Evolutionary conservation across 2,888 invertebrate genomes (phyloP).

Genomic region (Agrochola lota): DNA sequence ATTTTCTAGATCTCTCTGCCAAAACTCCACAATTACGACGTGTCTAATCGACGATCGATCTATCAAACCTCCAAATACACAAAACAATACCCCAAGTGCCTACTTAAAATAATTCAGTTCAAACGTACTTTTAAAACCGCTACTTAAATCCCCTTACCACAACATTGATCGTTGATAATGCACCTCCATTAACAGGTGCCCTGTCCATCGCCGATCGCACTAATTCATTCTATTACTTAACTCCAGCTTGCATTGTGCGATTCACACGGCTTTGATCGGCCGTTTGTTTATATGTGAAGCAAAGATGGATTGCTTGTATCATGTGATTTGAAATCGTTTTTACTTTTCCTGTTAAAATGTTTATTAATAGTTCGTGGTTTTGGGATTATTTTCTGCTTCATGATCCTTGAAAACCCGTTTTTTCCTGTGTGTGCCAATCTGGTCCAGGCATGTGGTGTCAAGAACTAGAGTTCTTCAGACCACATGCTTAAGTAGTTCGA

Average conservation of each 20-base stretch:
- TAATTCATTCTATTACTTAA: slow-evolving; percentile 40
- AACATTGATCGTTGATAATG: slow-evolving; percentile 37
- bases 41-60: too few species aligned
- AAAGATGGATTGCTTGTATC: neutral
- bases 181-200: slow-evolving; percentile 42
- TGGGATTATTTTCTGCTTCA: neutral
- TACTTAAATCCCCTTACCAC: slow-evolving; percentile 20
- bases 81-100: neutral
- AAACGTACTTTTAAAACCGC: neutral
- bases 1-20: neutral
- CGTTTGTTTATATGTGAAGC: slow-evolving; percentile 23
- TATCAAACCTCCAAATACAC: neutral
- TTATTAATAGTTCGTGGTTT: neutral
- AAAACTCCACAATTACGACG: neutral
- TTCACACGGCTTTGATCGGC: slow-evolving; percentile 21
- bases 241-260: slow-evolving; percentile 20
- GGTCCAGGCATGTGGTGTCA: too few species aligned
- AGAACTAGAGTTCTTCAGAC: too few species aligned
- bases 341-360: neutral
- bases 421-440: too few species aligned
- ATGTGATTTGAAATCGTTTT: slow-evolving; percentile 9
- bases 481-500: neutral
- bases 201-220: slow-evolving; percentile 16
- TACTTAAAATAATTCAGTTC: neutral
- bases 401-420: neutral